A percentile compares a stretch with the other conserved stretches of the same genome.
Evolutionary conservation across 64 coral and sea anemone species (phyloP).

Genomic region (Montipora sp.): DNA sequence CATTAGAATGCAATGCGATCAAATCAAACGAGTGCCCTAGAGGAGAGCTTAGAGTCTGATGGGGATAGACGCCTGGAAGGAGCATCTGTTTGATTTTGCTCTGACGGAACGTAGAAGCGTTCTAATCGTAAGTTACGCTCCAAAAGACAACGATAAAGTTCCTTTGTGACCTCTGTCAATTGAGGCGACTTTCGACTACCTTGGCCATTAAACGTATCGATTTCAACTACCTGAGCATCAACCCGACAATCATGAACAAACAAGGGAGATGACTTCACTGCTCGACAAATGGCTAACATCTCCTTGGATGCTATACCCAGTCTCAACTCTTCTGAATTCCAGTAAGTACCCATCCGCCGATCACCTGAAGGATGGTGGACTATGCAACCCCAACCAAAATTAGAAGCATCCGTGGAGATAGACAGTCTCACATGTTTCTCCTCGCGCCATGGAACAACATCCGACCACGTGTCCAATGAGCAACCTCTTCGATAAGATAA

Average conservation of each 20-base stretch:
- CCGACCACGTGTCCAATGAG: neutral
- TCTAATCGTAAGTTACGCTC: no score
- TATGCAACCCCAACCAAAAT: neutral
- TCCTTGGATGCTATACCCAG: no score
- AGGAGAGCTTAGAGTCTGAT: no score
- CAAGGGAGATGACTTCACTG: no score
- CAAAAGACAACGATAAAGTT: neutral
- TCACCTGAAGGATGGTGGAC: neutral
- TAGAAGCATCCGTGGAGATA: no score
- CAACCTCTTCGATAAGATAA: neutral
- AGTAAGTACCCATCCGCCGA: no score
- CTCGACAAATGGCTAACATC: no score
- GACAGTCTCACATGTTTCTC: neutral
- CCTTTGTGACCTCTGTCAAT: neutral
- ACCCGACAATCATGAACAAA: neutral
- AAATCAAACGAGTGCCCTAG: no score
- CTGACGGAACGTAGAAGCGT: no score
- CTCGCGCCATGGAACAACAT: conserved; percentile 1
- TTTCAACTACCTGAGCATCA: neutral
- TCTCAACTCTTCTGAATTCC: no score
- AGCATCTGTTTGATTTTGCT: neutral
- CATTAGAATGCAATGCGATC: no score
- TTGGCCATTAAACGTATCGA: neutral
- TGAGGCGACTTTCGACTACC: neutral
- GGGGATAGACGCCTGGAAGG: no score